A percentile compares a stretch with the other conserved stretches of the same genome.
Evolutionary conservation across 1,140 invertebrate genomes (phyloP).

Genomic region (Cotesia chilonis): DNA sequence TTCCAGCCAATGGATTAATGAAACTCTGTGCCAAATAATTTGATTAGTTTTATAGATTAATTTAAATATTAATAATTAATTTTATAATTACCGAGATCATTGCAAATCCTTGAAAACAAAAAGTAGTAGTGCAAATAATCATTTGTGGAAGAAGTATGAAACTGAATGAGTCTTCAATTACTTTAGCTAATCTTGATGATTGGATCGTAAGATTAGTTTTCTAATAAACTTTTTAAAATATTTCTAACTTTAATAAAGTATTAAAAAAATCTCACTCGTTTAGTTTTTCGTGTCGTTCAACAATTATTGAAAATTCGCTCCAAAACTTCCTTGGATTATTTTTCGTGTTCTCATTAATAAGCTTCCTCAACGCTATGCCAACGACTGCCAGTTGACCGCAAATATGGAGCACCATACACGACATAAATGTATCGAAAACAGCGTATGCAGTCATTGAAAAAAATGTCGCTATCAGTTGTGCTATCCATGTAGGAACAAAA

Average conservation of each 20-base stretch:
- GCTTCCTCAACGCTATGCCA: not conserved
- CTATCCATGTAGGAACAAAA: constrained; percentile 36
- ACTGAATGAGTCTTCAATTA: constrained; percentile 42
- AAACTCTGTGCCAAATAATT: not conserved
- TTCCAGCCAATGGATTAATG: not conserved
- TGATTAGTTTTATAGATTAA: not conserved
- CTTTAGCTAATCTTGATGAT: constrained; percentile 19
- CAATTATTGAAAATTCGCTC: not conserved
- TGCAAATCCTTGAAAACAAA: constrained; percentile 37
- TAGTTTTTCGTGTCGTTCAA: constrained; percentile 16
- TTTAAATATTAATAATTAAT: not conserved
- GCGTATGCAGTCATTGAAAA: constrained; percentile 39
- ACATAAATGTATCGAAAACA: constrained; percentile 41
- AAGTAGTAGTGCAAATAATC: constrained; percentile 28
- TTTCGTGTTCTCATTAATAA: not conserved
- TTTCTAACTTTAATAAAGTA: not conserved
- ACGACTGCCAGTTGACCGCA: constrained; percentile 33
- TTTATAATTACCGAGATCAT: constrained; percentile 19
- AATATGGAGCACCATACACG: constrained; percentile 44
- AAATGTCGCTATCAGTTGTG: constrained; percentile 39
- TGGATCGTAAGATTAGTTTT: constrained; percentile 19
- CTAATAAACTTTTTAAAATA: no score
- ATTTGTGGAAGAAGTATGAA: constrained; percentile 35
- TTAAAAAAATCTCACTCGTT: constrained; percentile 28
- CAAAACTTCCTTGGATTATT: not conserved